Conservation (phyloP, 2,888 invertebrate species). For the Acrobasis suavella region DNA sequence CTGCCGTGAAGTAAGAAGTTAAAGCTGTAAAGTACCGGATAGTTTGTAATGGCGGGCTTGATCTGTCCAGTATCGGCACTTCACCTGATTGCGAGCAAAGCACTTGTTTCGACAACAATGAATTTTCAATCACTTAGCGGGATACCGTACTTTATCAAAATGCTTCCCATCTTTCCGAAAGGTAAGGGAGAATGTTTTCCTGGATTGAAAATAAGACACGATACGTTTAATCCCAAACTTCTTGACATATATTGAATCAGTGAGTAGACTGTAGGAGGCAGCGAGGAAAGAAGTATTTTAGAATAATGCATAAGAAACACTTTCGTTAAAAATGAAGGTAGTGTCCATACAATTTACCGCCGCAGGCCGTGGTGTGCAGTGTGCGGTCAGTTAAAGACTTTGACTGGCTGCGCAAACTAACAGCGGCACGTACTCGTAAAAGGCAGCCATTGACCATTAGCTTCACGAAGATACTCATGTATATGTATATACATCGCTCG, state of each 20-base stretch:
- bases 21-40: slow-evolving; percentile 35
- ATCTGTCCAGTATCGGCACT: slow-evolving; percentile 32
- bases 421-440: slow-evolving; percentile 30
- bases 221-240: neutral
- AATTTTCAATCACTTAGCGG: slow-evolving; percentile 53
- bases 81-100: slow-evolving; percentile 39
- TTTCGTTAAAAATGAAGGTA: too few relatives aligned
- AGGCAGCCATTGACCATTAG: slow-evolving; percentile 14
- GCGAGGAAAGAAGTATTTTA: neutral
- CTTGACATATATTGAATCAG: neutral
- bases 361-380: neutral
- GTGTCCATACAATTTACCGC: neutral
- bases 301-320: too few relatives aligned
- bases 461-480: neutral
- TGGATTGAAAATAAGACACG: neutral
- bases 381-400: slow-evolving; percentile 16
- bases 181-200: neutral
- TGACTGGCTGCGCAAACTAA: slow-evolving; percentile 14
- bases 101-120: slow-evolving; percentile 49
- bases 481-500: neutral
- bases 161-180: neutral
- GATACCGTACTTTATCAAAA: slow-evolving; percentile 9
- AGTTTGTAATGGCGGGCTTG: slow-evolving; percentile 36
- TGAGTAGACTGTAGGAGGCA: neutral
- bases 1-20: slow-evolving; percentile 53